These are phyloP conservation scores for Cyclina sinensis DNA, from an alignment of 1,140 invertebrate genomes.

Conservation along the genomic window DNA sequence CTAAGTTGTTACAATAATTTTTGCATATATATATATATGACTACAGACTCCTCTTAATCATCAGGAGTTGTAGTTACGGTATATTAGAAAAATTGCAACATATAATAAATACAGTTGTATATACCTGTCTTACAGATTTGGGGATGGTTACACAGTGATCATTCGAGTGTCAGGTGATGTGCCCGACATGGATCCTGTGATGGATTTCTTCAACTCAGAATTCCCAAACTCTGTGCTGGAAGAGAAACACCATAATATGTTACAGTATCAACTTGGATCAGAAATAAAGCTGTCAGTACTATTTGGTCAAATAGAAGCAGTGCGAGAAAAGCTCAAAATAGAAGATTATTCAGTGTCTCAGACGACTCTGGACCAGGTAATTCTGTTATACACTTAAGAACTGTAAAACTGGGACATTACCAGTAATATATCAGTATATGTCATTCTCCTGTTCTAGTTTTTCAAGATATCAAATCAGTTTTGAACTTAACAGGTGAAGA, in stretches of 20 bases:
- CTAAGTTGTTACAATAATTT: no score
- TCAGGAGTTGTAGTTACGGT: no score
- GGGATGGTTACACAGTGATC: slow-evolving; percentile 91
- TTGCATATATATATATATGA: no score
- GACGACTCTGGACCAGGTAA: slow-evolving; percentile 88
- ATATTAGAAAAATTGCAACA: no score
- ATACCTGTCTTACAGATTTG: slow-evolving; percentile 89
- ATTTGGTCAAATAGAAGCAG: slow-evolving; percentile 85
- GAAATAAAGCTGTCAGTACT: slow-evolving; percentile 83
- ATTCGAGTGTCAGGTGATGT: slow-evolving; percentile 86
- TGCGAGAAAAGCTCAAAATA: slow-evolving; percentile 83
- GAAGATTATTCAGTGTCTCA: slow-evolving; percentile 88
- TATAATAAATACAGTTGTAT: no score
- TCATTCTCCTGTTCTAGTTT: no score
- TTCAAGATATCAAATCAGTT: no score
- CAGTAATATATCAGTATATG: no score
- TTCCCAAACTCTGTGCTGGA: slow-evolving; percentile 87
- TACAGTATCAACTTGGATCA: slow-evolving; percentile 90
- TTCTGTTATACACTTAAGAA: no score
- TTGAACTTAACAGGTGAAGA: no score
- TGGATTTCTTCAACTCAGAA: slow-evolving; percentile 78
- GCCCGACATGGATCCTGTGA: slow-evolving; percentile 78
- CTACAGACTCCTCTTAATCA: no score
- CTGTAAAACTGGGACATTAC: no score
- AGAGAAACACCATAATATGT: slow-evolving; percentile 92